These are phyloP conservation scores for Formica exsecta DNA, from an alignment of 1,140 invertebrate genomes.

Conservation along the genomic window DNA sequence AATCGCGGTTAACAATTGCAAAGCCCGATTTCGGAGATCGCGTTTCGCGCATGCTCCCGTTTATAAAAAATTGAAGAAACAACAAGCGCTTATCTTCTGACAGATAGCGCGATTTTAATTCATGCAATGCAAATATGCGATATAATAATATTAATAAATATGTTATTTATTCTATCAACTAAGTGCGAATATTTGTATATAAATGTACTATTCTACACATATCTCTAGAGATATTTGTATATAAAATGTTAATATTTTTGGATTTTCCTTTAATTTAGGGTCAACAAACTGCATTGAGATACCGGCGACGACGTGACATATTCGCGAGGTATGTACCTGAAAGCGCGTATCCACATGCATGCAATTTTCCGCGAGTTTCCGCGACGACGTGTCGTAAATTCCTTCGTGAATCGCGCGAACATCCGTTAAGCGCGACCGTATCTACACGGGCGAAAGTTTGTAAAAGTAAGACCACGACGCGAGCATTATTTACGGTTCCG, in stretches of 20 bases:
- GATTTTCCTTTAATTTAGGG: background rate
- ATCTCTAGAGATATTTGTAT: no score
- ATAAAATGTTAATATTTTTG: no score
- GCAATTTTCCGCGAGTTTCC: constrained; percentile 10
- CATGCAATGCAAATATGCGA: background rate
- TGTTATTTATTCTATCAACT: background rate
- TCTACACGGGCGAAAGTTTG: constrained; percentile 49
- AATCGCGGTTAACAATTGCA: background rate
- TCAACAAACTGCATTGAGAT: background rate
- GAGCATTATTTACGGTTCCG: constrained; percentile 55
- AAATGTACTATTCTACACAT: no score
- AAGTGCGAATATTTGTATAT: background rate
- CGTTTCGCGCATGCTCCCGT: background rate
- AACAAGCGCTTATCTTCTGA: background rate
- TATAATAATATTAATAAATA: background rate
- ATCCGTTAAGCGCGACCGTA: constrained; percentile 37
- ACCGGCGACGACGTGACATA: background rate
- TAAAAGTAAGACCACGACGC: constrained; percentile 16
- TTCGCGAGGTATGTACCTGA: background rate
- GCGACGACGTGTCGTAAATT: constrained; percentile 40
- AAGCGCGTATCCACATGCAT: background rate
- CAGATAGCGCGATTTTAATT: background rate
- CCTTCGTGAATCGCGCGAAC: constrained; percentile 62
- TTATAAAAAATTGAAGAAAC: background rate
- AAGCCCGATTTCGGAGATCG: background rate